A percentile compares a stretch with the other conserved stretches of the same genome.
Evolutionary conservation across 2,113 vertebrate species (phyloP).

Genomic region (Seriola quinqueradiata): DNA sequence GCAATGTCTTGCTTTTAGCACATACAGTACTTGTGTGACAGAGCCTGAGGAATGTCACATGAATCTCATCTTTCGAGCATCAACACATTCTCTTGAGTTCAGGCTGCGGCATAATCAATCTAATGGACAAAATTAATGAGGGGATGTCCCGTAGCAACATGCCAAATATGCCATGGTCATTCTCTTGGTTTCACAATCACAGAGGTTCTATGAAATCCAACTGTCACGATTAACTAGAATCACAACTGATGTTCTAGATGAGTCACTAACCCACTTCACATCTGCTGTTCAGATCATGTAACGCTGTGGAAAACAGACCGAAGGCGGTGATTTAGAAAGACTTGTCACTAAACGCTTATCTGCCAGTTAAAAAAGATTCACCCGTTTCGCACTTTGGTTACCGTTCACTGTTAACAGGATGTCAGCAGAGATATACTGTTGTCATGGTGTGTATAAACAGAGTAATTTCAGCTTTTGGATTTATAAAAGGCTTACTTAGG

Average conservation of each 20-base stretch:
- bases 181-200: constrained; percentile 18
- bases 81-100: constrained; percentile 20
- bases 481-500: not conserved
- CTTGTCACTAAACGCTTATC: not conserved
- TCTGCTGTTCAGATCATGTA: not conserved
- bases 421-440: not conserved
- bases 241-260: not conserved
- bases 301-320: constrained; percentile 7
- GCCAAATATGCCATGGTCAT: not conserved
- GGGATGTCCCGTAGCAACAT: not conserved
- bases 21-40: constrained; percentile 3
- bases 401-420: not conserved
- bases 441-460: too few relatives aligned
- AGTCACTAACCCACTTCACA: constrained; percentile 25
- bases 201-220: constrained; percentile 9
- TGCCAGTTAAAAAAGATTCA: not conserved
- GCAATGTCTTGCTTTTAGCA: not conserved
- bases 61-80: constrained; percentile 15
- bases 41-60: constrained; percentile 48
- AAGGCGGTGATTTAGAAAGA: constrained; percentile 1
- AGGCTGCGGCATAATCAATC: not conserved
- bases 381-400: constrained; percentile 9
- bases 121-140: constrained; percentile 1
- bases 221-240: constrained; percentile 5
- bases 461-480: not conserved